Percentiles rank a stretch among this genome's conserved stretches.
phyloP scores from a whole-genome alignment of 2,888 invertebrate genomes.

The Rosalia funebris region DNA sequence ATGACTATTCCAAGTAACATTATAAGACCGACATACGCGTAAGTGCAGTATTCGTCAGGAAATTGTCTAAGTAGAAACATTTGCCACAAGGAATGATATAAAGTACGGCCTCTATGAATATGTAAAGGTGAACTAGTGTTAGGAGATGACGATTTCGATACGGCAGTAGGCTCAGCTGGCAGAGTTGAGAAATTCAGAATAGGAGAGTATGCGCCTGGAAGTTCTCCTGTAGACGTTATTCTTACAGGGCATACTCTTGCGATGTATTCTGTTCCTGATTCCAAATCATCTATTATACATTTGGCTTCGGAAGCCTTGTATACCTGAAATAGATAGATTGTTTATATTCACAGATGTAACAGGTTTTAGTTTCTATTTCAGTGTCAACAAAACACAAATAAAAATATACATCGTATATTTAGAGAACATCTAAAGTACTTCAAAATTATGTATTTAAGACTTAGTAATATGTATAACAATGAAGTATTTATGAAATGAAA shows the following conservation, averaged over 20 bases:
- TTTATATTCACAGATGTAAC: too few relatives aligned
- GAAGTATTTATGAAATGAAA: too few relatives aligned
- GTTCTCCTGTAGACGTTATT: conserved; percentile 68
- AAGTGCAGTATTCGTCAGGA: conserved; percentile 71
- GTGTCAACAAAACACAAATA: too few relatives aligned
- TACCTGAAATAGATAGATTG: conserved; percentile 65
- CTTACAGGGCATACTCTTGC: conserved; percentile 84
- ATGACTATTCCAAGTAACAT: conserved; percentile 56
- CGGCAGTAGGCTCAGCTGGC: conserved; percentile 60
- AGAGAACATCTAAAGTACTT: too few relatives aligned
- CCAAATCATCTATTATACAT: conserved; percentile 74
- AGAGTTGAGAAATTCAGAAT: conserved; percentile 70
- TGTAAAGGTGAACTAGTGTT: conserved; percentile 43
- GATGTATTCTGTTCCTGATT: conserved; percentile 79
- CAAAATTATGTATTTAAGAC: too few relatives aligned
- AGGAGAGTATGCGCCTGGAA: conserved; percentile 78
- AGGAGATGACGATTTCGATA: conserved; percentile 58
- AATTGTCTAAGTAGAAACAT: conserved; percentile 59
- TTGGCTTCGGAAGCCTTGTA: conserved; percentile 74
- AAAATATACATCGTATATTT: too few relatives aligned
- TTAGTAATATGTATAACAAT: too few relatives aligned
- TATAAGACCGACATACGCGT: conserved; percentile 62
- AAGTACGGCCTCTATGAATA: conserved; percentile 40
- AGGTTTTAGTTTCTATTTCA: too few relatives aligned
- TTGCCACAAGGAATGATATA: conserved; percentile 46